phyloP scores from a whole-genome alignment of 2,113 vertebrate genomes.

The Hylia prasina region DNA sequence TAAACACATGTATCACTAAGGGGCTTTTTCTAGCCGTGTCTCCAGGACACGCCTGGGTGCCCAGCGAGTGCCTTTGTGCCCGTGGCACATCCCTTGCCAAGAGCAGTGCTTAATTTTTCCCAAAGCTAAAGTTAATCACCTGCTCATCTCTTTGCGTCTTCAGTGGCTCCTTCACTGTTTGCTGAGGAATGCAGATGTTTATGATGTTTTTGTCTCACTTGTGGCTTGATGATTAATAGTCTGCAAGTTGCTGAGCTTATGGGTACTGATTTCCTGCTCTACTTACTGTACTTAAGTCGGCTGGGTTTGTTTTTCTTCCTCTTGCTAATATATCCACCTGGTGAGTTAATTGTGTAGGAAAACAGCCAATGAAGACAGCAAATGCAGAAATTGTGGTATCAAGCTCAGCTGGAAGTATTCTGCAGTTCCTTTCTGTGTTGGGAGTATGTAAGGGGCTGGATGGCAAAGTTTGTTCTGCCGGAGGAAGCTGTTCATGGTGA shows the following conservation, averaged over 20 bases:
- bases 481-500: background rate
- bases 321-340: conserved; percentile 33
- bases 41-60: background rate
- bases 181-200: background rate
- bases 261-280: conserved; percentile 35
- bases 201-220: background rate
- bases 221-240: conserved; percentile 12
- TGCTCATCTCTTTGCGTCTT: background rate
- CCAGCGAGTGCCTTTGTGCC: background rate
- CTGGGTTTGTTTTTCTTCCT: conserved; percentile 24
- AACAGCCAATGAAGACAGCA: background rate
- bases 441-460: background rate
- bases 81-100: background rate
- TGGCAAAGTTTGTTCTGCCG: background rate
- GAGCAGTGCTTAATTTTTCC: background rate
- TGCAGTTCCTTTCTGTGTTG: background rate
- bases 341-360: conserved; percentile 26
- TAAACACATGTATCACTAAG: background rate
- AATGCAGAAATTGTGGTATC: background rate
- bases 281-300: conserved; percentile 26
- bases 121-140: background rate
- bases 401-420: background rate
- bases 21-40: background rate
- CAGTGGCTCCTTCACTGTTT: background rate
- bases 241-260: background rate